Percentiles rank a stretch among this genome's conserved stretches.
phyloP scores from a whole-genome alignment of 2,888 invertebrate species.

The Amphiduros pacificus region DNA sequence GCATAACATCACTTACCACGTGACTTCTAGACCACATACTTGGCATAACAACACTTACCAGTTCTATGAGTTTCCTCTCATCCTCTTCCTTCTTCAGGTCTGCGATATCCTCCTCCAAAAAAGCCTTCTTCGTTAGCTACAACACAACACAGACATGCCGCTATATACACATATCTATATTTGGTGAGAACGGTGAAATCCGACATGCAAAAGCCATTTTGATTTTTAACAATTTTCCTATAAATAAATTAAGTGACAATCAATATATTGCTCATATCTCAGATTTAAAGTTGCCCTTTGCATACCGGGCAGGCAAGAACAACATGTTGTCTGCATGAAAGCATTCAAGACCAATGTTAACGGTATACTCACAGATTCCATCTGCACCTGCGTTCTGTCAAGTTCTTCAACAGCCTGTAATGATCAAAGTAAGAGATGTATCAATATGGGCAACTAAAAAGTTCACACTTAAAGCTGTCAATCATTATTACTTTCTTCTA shows the following conservation, averaged over 20 bases:
- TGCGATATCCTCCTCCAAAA: slow-evolving; percentile 47
- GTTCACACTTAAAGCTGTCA: too few species aligned
- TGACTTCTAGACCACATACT: not conserved
- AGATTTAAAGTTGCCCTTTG: not conserved
- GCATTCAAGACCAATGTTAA: too few species aligned
- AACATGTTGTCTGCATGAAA: too few species aligned
- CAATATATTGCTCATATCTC: not conserved
- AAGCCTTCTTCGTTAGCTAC: slow-evolving; percentile 39
- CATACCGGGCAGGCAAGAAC: too few species aligned
- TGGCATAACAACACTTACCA: slow-evolving; percentile 25
- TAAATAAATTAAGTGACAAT: too few species aligned
- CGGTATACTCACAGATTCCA: slow-evolving; percentile 54
- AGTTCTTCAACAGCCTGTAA: slow-evolving; percentile 56
- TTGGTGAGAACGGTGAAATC: not conserved
- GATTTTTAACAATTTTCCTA: too few species aligned
- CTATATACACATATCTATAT: not conserved
- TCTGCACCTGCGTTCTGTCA: slow-evolving; percentile 55
- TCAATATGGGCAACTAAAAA: too few species aligned
- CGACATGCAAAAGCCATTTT: too few species aligned
- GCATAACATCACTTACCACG: not conserved
- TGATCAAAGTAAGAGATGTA: slow-evolving; percentile 2
- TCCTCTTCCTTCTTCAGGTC: slow-evolving; percentile 52
- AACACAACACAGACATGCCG: slow-evolving; percentile 4
- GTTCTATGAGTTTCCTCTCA: slow-evolving; percentile 45
- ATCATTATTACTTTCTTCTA: too few species aligned